Evolutionary conservation across 2,888 invertebrate genomes (phyloP).

Genomic region (Oligia fasciuncula): DNA sequence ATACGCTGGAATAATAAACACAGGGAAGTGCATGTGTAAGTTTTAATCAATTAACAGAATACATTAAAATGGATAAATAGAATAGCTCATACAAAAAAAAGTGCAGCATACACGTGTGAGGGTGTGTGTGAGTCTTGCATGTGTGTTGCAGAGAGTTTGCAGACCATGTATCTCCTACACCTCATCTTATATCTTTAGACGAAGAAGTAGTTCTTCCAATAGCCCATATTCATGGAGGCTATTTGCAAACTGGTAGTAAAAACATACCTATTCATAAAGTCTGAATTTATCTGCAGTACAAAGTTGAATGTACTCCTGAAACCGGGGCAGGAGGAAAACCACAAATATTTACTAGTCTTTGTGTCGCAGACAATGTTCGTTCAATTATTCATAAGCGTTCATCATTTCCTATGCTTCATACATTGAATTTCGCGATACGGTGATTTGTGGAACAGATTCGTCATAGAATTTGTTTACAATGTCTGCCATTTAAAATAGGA

Average conservation of each 20-base stretch:
- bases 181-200: not conserved
- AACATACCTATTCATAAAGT: constrained; percentile 19
- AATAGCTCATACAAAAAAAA: not conserved
- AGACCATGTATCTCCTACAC: not conserved
- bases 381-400: constrained; percentile 66
- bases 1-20: not conserved
- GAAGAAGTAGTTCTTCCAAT: not conserved
- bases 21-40: not conserved
- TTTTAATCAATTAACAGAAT: not conserved
- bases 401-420: constrained; percentile 57
- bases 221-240: not conserved
- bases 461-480: constrained; percentile 47
- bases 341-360: constrained; percentile 63
- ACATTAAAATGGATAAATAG: not conserved
- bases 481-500: constrained; percentile 39
- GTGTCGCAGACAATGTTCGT: constrained; percentile 58
- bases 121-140: no score
- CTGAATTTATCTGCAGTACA: constrained; percentile 36
- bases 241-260: not conserved
- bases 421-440: constrained; percentile 43
- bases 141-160: no score
- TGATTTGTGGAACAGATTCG: constrained; percentile 42
- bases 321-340: constrained; percentile 65
- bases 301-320: constrained; percentile 58
- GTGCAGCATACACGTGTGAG: no score